Evolutionary conservation across 64 coral and sea anemone genomes (phyloP), one percentile per base, ranked within the genome.

Genomic region (Stichodactyla helianthus): DNA sequence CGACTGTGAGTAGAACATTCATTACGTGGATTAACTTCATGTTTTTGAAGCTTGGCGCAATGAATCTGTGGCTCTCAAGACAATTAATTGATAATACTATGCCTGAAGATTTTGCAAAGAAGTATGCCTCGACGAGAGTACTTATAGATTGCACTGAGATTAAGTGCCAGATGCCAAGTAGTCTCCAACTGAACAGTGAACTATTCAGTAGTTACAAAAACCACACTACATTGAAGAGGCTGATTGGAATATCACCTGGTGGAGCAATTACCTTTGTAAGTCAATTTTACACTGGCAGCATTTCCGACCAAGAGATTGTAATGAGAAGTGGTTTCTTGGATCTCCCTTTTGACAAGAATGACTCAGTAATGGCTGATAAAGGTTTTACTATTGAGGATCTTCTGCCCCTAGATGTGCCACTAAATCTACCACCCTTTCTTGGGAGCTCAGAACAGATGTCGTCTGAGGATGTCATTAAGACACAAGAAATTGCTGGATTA

Each of bases 81-180:
- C 50, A 89, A 16, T 60, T 57, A 23, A 56, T 89, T 82, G 13
- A 14, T 18, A 65, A 15, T 79, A 89, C 88, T 71, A 84, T 89
- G 79, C 79, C 88, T 79, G 87, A 89, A 83, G 88, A 51, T 79
- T 89, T 89, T 62, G 68, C 56, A 17, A 54, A 68, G 13, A 70
- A 89, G 50, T 83, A 89, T 28, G 23, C 56, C 27, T 83, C 79
- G 9, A 83, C 60, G 6, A 51, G 88, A 51, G 82, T 89, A 13
- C 82, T 89, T 52, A 89, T 89, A 17, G 54, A 79, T 22, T 88
- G 86, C 20, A 87, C 52, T 79, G 86, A 87, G 63, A 59, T 87
- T 16, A 89, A 70, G 54, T 89, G 88, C 22, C 19, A 89, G 44
- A 89, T 89, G 79, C 88, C 88, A 8, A 89, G 87, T 20, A 89